A percentile compares a stretch with the other conserved stretches of the same genome.
Conservation (phyloP, 2,113 vertebrate species). For the Hypanus sabinus region DNA sequence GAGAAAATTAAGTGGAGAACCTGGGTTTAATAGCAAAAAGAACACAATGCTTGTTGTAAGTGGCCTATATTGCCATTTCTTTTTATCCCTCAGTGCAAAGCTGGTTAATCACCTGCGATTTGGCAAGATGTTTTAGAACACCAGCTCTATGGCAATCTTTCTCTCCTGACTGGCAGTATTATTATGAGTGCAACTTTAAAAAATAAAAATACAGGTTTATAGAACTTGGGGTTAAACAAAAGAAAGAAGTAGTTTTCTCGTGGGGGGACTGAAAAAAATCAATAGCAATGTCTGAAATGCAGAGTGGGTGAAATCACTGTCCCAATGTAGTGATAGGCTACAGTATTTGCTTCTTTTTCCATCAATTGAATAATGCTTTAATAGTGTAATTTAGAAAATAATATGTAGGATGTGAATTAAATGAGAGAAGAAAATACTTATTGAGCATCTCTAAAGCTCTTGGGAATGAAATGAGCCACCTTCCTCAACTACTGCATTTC, state of each 20-base stretch:
- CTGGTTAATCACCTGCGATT: neutral
- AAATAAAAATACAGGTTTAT: too few relatives aligned
- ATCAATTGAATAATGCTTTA: neutral
- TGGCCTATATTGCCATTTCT: neutral
- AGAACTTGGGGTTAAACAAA: neutral
- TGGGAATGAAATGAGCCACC: too few relatives aligned
- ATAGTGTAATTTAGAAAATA: neutral
- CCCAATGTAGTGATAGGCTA: neutral
- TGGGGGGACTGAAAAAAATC: neutral
- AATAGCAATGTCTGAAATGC: neutral
- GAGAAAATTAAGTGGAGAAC: conserved; percentile 61
- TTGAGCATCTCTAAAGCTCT: too few relatives aligned
- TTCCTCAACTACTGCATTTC: too few relatives aligned
- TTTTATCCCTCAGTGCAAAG: neutral
- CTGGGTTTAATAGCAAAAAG: conserved; percentile 49
- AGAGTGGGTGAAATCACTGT: neutral
- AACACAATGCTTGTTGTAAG: neutral
- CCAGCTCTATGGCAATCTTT: neutral
- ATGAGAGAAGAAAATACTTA: too few relatives aligned
- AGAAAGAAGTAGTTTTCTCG: neutral
- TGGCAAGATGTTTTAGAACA: neutral
- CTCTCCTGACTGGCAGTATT: neutral
- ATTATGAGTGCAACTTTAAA: neutral
- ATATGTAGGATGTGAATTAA: too few relatives aligned
- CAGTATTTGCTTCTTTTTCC: neutral